phyloP scores from a whole-genome alignment of 1,140 invertebrate species.

The Trachelipus rathkii region DNA sequence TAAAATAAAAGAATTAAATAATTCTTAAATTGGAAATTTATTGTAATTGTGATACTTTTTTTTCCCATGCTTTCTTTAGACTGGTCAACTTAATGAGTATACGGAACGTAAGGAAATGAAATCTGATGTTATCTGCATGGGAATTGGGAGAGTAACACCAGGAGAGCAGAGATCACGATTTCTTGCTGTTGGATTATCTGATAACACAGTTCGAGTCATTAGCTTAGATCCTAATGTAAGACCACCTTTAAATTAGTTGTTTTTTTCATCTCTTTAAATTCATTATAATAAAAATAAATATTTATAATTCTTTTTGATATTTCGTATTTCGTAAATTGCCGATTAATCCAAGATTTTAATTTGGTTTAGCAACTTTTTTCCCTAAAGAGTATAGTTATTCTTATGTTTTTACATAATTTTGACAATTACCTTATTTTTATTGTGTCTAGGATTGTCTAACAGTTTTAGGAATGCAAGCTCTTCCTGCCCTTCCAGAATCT shows the following conservation, averaged over 20 bases:
- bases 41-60: no score
- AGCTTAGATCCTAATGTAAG: slow-evolving; percentile 88
- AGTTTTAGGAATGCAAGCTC: slow-evolving; percentile 89
- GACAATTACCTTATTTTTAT: no score
- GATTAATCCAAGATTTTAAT: no score
- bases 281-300: no score
- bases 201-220: slow-evolving; percentile 96
- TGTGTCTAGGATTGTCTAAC: slow-evolving; percentile 74
- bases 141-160: slow-evolving; percentile 85
- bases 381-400: no score
- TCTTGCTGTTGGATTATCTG: slow-evolving; percentile 90
- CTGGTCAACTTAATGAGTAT: slow-evolving; percentile 96
- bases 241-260: not conserved
- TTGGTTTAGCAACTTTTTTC: no score
- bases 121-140: slow-evolving; percentile 97
- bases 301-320: no score
- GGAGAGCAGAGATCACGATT: slow-evolving; percentile 96
- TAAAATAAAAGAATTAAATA: slow-evolving; percentile 47
- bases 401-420: no score
- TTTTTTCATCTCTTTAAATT: no score
- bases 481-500: slow-evolving; percentile 94
- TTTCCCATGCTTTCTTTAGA: slow-evolving; percentile 58
- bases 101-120: slow-evolving; percentile 95
- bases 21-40: no score
- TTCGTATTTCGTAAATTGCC: no score